These are phyloP conservation scores for Hybos culiciformis DNA, from an alignment of 2,888 invertebrate species.

Conservation along the genomic window DNA sequence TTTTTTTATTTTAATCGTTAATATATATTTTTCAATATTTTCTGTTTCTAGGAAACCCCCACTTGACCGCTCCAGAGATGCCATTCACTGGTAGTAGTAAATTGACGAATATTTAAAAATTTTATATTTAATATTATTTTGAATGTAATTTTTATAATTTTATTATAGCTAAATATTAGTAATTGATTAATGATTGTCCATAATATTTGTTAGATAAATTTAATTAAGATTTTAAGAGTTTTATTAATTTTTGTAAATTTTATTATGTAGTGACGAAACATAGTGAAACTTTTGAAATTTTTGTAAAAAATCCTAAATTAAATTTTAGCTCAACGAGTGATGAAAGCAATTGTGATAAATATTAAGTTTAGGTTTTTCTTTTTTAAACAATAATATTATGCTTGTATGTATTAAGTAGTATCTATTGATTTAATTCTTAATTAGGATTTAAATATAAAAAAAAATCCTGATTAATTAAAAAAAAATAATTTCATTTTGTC, in stretches of 20 bases:
- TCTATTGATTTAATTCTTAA: too few relatives aligned
- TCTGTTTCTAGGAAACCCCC: conserved; percentile 29
- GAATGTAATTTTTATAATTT: neutral
- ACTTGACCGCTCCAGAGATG: conserved; percentile 30
- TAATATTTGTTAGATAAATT: too few relatives aligned
- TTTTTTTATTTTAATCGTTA: neutral
- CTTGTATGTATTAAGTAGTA: too few relatives aligned
- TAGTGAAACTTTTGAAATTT: neutral
- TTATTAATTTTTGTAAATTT: neutral
- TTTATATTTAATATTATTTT: neutral
- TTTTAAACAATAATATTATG: too few relatives aligned
- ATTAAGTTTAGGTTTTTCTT: too few relatives aligned
- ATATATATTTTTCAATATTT: neutral
- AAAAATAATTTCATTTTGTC: too few relatives aligned
- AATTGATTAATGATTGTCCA: neutral
- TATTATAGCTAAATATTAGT: neutral
- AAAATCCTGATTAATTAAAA: too few relatives aligned
- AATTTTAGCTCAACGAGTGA: neutral
- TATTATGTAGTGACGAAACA: neutral
- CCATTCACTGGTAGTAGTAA: conserved; percentile 32
- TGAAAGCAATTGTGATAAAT: neutral
- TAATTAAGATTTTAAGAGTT: too few relatives aligned
- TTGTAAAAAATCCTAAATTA: neutral
- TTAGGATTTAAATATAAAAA: too few relatives aligned
- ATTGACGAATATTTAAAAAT: neutral